Conservation (phyloP, 23 tunicate species). For the Styela plicata region DNA sequence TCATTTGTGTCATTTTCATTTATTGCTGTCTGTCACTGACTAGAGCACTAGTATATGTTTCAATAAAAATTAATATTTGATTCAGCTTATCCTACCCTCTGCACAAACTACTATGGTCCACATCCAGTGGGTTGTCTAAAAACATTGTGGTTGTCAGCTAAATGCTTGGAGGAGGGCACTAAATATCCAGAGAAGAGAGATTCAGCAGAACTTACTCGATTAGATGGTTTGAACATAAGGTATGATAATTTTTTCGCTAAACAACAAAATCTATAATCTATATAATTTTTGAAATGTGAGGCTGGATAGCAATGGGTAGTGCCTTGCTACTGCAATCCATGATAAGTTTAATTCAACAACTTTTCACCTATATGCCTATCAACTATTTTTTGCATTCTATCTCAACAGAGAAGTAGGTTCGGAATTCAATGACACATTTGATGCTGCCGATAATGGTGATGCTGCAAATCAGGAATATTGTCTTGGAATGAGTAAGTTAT, state of each 20-base stretch:
- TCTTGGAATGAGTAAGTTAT: conserved; percentile 18
- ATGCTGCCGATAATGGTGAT: neutral
- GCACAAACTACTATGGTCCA: conserved; percentile 22
- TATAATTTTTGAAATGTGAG: neutral
- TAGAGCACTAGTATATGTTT: no score
- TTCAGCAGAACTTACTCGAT: neutral
- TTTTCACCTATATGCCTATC: no score
- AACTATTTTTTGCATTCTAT: no score
- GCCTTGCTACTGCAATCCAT: no score
- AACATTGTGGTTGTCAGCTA: conserved; percentile 21
- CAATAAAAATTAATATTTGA: no score
- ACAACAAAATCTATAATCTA: no score
- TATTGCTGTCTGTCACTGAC: no score
- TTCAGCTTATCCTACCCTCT: conserved; percentile 11
- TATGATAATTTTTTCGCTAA: neutral
- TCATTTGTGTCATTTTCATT: no score
- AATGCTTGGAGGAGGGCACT: conserved; percentile 23
- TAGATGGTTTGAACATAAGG: neutral
- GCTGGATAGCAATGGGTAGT: no score
- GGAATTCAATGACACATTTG: neutral
- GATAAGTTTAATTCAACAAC: no score
- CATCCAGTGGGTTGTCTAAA: conserved; percentile 23
- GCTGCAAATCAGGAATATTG: neutral
- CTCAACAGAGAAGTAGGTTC: neutral
- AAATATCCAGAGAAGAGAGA: conserved; percentile 11